These are phyloP conservation scores for Labrus mixtus DNA, from an alignment of 2,113 vertebrate species.

Conservation along the genomic window DNA sequence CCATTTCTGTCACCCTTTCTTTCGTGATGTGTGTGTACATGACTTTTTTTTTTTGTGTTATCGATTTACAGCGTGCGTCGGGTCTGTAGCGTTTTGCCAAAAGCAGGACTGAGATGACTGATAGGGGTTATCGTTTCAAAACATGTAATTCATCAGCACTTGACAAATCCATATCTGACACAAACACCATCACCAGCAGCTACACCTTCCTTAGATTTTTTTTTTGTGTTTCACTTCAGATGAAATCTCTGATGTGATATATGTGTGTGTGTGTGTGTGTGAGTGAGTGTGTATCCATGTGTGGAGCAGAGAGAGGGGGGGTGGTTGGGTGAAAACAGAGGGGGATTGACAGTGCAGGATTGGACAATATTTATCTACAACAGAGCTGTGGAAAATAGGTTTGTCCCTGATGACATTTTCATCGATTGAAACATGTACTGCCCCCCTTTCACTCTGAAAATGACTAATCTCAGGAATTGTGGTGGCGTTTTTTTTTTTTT, in stretches of 20 bases:
- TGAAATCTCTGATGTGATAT: constrained; percentile 62
- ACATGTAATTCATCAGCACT: constrained; percentile 74
- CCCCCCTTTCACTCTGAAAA: constrained; percentile 64
- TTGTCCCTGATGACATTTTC: constrained; percentile 84
- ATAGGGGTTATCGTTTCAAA: constrained; percentile 70
- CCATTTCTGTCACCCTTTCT: constrained; percentile 37
- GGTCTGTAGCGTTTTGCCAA: constrained; percentile 31
- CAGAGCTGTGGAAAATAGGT: constrained; percentile 78
- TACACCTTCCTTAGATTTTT: constrained; percentile 35
- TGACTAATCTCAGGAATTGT: constrained; percentile 74
- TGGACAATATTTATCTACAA: constrained; percentile 81
- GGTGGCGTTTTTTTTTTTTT: constrained; percentile 50
- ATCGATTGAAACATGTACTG: constrained; percentile 81
- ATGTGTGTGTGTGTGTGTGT: constrained; percentile 16
- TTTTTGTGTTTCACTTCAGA: constrained; percentile 64
- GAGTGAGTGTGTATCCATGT: constrained; percentile 38
- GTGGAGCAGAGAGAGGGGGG: constrained; percentile 20
- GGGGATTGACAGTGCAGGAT: constrained; percentile 70
- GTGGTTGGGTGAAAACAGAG: constrained; percentile 34
- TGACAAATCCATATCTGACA: constrained; percentile 78
- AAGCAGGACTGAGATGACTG: constrained; percentile 66
- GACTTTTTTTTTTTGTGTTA: constrained; percentile 28
- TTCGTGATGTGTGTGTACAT: constrained; percentile 15
- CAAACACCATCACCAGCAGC: constrained; percentile 49
- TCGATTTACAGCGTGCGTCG: constrained; percentile 37